Evolutionary conservation across 1,140 invertebrate genomes (phyloP).

Genomic region (Lordiphosa stackelbergi): DNA sequence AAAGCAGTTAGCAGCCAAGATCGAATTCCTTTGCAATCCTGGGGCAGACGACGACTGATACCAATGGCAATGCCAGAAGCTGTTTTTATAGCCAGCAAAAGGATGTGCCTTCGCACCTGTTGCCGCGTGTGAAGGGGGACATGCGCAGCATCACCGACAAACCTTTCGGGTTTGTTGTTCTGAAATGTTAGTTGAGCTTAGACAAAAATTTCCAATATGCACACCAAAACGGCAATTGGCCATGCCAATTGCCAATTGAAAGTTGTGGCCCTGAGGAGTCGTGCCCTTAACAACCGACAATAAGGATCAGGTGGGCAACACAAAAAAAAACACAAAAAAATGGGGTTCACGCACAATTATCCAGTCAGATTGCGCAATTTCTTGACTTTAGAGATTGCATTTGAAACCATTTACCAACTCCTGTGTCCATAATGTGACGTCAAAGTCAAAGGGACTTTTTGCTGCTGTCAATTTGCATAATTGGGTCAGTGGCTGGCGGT

Average conservation of each 20-base stretch:
- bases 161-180: constrained; percentile 20
- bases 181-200: constrained; percentile 30
- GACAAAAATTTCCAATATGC: constrained; percentile 39
- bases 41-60: constrained; percentile 2
- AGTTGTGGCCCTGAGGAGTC: constrained; percentile 27
- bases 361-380: constrained; percentile 52
- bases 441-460: constrained; percentile 46
- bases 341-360: constrained; percentile 56
- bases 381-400: constrained; percentile 39
- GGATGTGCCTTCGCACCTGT: constrained; percentile 44
- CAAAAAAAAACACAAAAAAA: constrained; percentile 14
- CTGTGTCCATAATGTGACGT: constrained; percentile 27
- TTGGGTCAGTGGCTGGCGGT: constrained; percentile 60
- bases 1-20: constrained; percentile 13
- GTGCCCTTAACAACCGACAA: constrained; percentile 26
- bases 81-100: constrained; percentile 52
- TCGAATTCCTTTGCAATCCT: constrained; percentile 23
- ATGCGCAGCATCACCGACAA: constrained; percentile 40
- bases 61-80: constrained; percentile 1
- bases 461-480: constrained; percentile 53
- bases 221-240: constrained; percentile 35
- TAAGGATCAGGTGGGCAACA: constrained; percentile 58
- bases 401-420: constrained; percentile 5
- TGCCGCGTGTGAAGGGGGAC: constrained; percentile 35
- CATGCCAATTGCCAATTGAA: constrained; percentile 27